Base-by-base conservation (phyloP, 2,888 invertebrate species). In the Gonocerus acuteangulatus region DNA sequence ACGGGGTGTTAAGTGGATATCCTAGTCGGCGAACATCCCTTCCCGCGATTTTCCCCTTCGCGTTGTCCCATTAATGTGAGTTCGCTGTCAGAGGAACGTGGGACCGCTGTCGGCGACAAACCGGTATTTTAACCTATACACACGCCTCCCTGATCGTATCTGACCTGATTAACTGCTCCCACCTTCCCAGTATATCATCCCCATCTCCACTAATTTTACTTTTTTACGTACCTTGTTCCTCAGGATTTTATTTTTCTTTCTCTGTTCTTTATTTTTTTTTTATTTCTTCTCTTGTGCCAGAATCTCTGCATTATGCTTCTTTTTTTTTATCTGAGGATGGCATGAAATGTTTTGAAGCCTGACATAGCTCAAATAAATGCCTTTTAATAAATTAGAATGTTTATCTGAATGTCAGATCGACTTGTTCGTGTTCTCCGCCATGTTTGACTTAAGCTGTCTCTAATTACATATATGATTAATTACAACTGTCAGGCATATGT, bases 201-300 rank as follows among this genome's bases (percentile, higher is more conserved):
- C 39, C n/a, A 11, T 39, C 42, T 42, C 15, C 23, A 16, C 54
- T 42, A 54, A 54, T 54, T 54, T 42, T 54, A 42, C 36, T 54
- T 54, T 42, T 54, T 54, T 54, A 15, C n/a, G 7, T 2, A n/a
- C 54, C 21, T 19, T 39, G 4, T 6, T 39, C n/a, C 39, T 15
- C n/a, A n/a, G n/a, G 3, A 4, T 39, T 39, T 39, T 39, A 6
- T 39, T 39, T n/a, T 13, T 39, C n/a, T 15, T 39, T 9, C 3
- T 39, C 39, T 15, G 39, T 9, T 13, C 27, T 9, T 27, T 27
- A 27, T 27, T 27, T 27, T 27, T 6, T 27, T 27, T 9, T 6
- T 27, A 27, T 27, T 27, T 27, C 4, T 27, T 27, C 27, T n/a
- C n/a, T n/a, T n/a, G n/a, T n/a, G n/a, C n/a, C n/a, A n/a, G n/a